phyloP scores from a whole-genome alignment of 2,797 vertebrate genomes.

The Takifugu ocellatus region DNA sequence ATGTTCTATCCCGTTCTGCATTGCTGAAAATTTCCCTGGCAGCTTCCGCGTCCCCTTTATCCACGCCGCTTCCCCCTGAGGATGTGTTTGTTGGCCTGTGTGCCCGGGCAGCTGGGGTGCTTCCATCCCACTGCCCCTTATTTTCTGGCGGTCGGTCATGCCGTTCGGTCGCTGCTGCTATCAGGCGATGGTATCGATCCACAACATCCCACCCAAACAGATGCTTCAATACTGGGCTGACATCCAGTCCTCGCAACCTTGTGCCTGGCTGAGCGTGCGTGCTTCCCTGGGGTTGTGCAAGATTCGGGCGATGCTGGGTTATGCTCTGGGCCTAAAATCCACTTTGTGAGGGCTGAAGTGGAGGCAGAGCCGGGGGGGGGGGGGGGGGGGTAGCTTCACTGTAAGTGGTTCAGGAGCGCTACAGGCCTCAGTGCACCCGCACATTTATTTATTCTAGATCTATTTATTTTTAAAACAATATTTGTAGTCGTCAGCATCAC shows the following conservation, averaged over 20 bases:
- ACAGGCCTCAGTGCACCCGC: constrained; percentile 37
- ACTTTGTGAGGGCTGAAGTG: constrained; percentile 40
- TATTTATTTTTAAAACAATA: constrained; percentile 49
- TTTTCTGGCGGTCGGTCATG: constrained; percentile 78
- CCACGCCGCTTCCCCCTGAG: constrained; percentile 76
- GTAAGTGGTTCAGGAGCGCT: constrained; percentile 58
- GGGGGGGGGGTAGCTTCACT: constrained; percentile 17
- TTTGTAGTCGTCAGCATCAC: not conserved
- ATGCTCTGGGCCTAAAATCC: constrained; percentile 50
- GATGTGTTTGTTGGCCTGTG: constrained; percentile 85
- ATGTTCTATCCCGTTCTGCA: constrained; percentile 79
- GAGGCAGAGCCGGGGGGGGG: too few relatives aligned
- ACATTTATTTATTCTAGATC: constrained; percentile 53
- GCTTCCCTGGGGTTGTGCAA: constrained; percentile 80
- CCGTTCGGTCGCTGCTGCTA: constrained; percentile 84
- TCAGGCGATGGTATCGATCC: constrained; percentile 81
- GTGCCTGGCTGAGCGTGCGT: constrained; percentile 72
- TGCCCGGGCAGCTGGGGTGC: constrained; percentile 75
- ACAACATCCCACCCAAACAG: constrained; percentile 73
- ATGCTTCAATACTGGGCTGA: constrained; percentile 79
- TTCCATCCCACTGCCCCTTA: constrained; percentile 78
- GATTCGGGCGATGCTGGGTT: constrained; percentile 64
- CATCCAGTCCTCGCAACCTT: constrained; percentile 56
- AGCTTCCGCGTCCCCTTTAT: constrained; percentile 56
- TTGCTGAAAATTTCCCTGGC: constrained; percentile 73